Percentiles rank a stretch among this genome's conserved stretches.
Conservation (phyloP, 1,140 invertebrate species). For the Neodiprion lecontei region DNA sequence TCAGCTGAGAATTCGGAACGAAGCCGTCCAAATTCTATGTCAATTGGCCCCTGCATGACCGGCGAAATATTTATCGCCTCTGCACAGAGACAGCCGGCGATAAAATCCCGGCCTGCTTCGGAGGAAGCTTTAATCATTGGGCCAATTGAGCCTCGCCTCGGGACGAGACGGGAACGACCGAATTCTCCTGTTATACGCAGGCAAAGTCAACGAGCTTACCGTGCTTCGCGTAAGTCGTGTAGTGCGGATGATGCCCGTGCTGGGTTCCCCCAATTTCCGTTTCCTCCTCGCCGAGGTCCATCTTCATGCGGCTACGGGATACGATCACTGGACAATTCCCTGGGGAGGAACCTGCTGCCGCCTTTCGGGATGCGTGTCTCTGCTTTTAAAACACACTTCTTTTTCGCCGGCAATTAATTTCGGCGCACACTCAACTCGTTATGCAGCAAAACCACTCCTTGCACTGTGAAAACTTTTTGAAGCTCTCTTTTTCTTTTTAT, state of each 20-base stretch:
- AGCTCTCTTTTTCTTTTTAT: background rate
- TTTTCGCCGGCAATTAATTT: background rate
- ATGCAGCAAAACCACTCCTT: background rate
- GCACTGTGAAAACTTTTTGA: background rate
- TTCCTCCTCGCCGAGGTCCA: constrained; percentile 45
- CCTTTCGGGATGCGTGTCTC: background rate
- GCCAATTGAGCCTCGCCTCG: too few species aligned
- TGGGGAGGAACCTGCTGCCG: background rate
- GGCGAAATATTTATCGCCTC: too few species aligned
- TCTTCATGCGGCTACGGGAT: constrained; percentile 33
- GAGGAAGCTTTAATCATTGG: too few species aligned
- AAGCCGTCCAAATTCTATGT: too few species aligned
- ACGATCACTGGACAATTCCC: constrained; percentile 1
- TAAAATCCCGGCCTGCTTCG: too few species aligned
- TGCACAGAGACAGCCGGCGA: too few species aligned
- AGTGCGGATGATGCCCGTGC: constrained; percentile 38
- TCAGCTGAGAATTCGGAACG: too few species aligned
- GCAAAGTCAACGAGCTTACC: constrained; percentile 28
- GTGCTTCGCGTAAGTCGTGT: constrained; percentile 41
- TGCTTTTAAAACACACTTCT: background rate
- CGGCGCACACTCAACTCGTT: background rate
- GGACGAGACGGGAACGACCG: too few species aligned
- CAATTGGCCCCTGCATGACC: too few species aligned
- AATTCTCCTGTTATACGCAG: too few species aligned
- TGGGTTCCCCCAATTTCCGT: constrained; percentile 32